These are phyloP conservation scores for Siniperca obscura DNA, from an alignment of 2,797 vertebrate genomes.

Conservation along the genomic window DNA sequence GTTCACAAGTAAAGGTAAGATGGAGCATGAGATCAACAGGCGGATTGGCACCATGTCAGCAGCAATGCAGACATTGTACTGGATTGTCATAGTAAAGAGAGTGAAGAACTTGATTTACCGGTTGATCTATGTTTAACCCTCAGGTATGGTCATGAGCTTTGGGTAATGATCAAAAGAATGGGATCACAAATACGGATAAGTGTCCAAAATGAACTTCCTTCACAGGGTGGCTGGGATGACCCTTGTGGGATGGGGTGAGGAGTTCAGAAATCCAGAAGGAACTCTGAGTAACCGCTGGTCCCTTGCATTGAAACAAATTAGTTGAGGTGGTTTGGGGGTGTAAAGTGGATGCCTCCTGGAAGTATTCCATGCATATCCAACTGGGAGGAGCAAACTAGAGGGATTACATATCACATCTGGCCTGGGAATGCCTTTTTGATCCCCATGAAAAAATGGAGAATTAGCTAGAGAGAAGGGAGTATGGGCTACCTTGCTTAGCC, in stretches of 20 bases:
- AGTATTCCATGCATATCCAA: too few relatives aligned
- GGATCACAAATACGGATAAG: background rate
- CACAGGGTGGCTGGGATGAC: background rate
- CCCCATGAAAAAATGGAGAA: background rate
- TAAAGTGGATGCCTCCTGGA: too few relatives aligned
- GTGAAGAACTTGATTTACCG: background rate
- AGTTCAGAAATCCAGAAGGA: background rate
- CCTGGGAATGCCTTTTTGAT: too few relatives aligned
- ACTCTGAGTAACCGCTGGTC: background rate
- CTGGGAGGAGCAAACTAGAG: background rate
- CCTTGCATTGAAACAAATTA: background rate
- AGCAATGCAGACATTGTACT: background rate
- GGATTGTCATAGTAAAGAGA: too few relatives aligned
- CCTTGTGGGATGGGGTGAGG: background rate
- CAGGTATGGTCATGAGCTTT: background rate
- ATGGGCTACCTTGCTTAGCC: background rate
- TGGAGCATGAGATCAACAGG: background rate
- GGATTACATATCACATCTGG: too few relatives aligned
- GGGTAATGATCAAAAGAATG: background rate
- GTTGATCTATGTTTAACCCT: background rate
- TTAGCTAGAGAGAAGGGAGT: background rate
- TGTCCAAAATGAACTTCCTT: background rate
- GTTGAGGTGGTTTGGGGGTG: background rate
- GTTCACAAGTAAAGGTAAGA: background rate
- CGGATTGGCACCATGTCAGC: background rate